Conservation (phyloP, 2,888 invertebrate species). For the Tiphia femorata region DNA sequence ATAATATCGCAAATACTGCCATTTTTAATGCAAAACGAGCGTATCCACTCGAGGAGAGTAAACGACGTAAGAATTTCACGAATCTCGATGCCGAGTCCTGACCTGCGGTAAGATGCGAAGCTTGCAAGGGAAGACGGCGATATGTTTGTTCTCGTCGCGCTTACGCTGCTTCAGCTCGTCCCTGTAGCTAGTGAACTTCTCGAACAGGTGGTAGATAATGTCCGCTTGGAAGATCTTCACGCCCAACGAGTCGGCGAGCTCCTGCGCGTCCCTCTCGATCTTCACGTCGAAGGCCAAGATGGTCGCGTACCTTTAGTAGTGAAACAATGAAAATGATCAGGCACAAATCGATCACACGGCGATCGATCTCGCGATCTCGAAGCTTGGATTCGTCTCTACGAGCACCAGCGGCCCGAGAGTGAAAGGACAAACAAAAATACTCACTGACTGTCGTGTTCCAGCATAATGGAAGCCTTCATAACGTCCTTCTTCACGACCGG, state of each 20-base stretch:
- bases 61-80: too few species aligned
- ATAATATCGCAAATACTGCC: too few species aligned
- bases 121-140: conserved; percentile 99
- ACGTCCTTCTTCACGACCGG: conserved; percentile 99
- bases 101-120: conserved; percentile 83
- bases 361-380: neutral
- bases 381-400: too few species aligned
- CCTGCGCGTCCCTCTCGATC: conserved; percentile 97
- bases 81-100: too few species aligned
- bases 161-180: conserved; percentile 92
- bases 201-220: conserved; percentile 99
- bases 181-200: conserved; percentile 93
- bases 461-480: conserved; percentile 99
- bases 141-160: conserved; percentile 94
- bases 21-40: too few species aligned
- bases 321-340: neutral
- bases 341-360: neutral
- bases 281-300: conserved; percentile 99
- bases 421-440: conserved; percentile 59
- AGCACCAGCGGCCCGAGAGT: too few species aligned
- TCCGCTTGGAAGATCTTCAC: conserved; percentile 98
- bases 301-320: conserved; percentile 82
- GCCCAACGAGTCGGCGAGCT: conserved; percentile 92
- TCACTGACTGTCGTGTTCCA: conserved; percentile 97
- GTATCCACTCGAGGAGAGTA: too few species aligned